These are phyloP conservation scores for Caenorhabditis imperialis DNA, from an alignment of 2,888 invertebrate genomes.

Conservation along the genomic window DNA sequence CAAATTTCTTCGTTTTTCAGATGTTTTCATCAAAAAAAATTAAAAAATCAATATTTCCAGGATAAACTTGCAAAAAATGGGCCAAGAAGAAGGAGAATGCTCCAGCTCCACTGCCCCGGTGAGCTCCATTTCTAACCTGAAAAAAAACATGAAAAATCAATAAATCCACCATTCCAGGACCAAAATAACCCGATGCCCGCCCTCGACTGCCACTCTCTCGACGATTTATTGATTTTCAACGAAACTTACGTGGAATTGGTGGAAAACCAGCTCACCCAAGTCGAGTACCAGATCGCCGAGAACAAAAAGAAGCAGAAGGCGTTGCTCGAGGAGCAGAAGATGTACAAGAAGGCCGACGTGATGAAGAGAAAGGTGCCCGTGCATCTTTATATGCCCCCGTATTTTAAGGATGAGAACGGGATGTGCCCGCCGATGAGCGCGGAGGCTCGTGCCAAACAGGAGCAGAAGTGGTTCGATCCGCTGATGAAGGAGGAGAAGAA, in stretches of 20 bases:
- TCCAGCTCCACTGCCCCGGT: neutral
- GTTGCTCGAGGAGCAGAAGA: conserved; percentile 31
- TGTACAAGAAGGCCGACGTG: conserved; percentile 27
- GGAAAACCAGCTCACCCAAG: conserved; percentile 49
- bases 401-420: conserved; percentile 71
- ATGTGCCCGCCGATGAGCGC: conserved; percentile 70
- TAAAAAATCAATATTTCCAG: no score
- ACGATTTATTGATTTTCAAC: conserved; percentile 63
- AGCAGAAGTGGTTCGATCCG: conserved; percentile 60
- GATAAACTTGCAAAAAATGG: no score
- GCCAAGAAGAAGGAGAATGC: no score
- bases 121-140: neutral
- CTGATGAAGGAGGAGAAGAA: conserved; percentile 62
- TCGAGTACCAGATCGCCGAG: conserved; percentile 55
- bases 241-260: conserved; percentile 67
- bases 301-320: conserved; percentile 60
- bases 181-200: no score
- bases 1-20: no score
- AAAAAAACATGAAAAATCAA: no score
- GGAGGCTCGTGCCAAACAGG: conserved; percentile 61
- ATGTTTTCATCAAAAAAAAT: no score
- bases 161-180: no score
- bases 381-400: conserved; percentile 68
- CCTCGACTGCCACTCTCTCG: conserved; percentile 8
- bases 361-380: conserved; percentile 58